Base-by-base conservation (phyloP, 1,140 invertebrate genomes). In the Conus ventricosus region DNA sequence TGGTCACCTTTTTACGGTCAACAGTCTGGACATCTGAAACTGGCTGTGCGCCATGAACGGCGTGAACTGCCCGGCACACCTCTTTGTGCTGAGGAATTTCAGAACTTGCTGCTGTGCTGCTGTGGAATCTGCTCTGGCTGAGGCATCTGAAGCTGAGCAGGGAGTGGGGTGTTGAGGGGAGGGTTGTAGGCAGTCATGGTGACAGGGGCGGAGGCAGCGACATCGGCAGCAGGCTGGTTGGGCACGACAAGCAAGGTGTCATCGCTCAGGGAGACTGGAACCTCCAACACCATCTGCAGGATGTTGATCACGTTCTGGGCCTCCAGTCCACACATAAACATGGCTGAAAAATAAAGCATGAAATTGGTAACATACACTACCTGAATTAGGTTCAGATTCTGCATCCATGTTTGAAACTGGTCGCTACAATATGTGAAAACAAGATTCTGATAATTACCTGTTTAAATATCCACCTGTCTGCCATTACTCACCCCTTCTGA, bases 301-400 rank as follows among this genome's bases (percentile, higher is more conserved):
- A 78, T 78, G 85, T 80, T 78, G 53, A 87, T 27, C 20, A 87
- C 53, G 17, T 78, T 67, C 71, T 67, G 51, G 10, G 85, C 71
- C 71, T 71, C 85, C 75, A 78, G 76, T 25, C 75, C 75, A 53
- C 57, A 87, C 75, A 87, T 23, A 51, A 80, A 54, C 75, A 87
- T 78, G 23, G 76, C 85, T 87, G 85, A 3, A 71, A 81, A 51
- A 81, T 17, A 39, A 39, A 39, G 39, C 39, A 39, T 39, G 39
- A 39, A 39, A 39, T 0, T 39, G 39, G 39, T 39, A 0, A 39
- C 39, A 39, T 39, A 39, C 39, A 39, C 39, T 39, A 39, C 39
- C 39, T 39, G 39, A 39, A 39, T 39, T 3, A 39, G 39, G 39
- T 39, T 39, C 39, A 39, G 39, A 39, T 39, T 39, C 39, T 39